Evolutionary conservation across 2,797 vertebrate genomes (phyloP).

Genomic region (Oreochromis grahami): DNA sequence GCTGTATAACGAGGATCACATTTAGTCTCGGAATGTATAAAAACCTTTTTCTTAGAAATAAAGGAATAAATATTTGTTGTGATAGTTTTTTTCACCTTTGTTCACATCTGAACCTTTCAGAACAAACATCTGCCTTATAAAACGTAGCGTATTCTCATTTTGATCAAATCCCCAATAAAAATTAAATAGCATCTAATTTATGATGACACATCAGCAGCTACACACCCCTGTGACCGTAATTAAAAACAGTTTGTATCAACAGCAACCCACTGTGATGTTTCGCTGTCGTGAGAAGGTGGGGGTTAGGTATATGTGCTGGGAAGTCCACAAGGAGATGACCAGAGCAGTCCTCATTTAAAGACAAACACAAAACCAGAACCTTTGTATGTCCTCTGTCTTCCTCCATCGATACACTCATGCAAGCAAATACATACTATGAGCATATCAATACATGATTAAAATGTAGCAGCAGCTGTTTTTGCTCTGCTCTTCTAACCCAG

Average conservation of each 20-base stretch:
- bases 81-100: not conserved
- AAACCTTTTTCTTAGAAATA: not conserved
- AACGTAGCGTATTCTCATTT: not conserved
- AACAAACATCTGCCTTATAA: not conserved
- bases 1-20: not conserved
- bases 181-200: not conserved
- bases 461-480: slow-evolving; percentile 60
- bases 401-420: not conserved
- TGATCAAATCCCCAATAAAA: not conserved
- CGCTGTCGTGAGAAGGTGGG: not conserved
- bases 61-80: not conserved
- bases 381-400: slow-evolving; percentile 16
- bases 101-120: not conserved
- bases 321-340: slow-evolving; percentile 13
- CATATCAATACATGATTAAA: not conserved
- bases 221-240: not conserved
- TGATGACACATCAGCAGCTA: slow-evolving; percentile 14
- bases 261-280: slow-evolving; percentile 9
- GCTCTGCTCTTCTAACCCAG: slow-evolving; percentile 45
- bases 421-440: not conserved
- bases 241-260: slow-evolving; percentile 25
- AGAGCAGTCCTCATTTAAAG: not conserved
- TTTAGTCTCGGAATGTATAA: not conserved
- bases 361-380: slow-evolving; percentile 37
- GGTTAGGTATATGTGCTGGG: not conserved